Evolutionary conservation across 2,113 vertebrate species (phyloP).

Genomic region (Anhinga rufa): DNA sequence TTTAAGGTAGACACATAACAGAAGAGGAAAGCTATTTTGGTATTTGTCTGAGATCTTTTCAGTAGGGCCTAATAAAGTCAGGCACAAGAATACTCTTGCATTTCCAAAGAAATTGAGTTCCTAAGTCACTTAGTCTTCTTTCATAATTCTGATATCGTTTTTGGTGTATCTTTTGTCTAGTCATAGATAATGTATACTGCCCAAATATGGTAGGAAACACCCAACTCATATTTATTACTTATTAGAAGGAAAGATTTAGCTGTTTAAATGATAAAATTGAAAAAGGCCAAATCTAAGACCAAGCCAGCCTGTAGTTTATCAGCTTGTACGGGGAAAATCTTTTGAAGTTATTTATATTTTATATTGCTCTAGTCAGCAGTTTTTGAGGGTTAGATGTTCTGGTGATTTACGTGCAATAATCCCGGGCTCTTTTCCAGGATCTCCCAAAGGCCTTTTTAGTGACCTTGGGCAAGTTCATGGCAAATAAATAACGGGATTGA

Average conservation of each 20-base stretch:
- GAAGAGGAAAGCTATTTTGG: neutral
- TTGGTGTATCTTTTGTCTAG: neutral
- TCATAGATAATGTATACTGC: neutral
- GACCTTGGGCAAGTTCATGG: neutral
- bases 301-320: neutral
- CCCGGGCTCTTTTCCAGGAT: neutral
- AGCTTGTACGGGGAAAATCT: neutral
- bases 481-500: slow-evolving; percentile 1
- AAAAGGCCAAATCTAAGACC: neutral
- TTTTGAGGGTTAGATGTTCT: neutral
- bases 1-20: neutral
- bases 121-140: neutral
- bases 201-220: neutral
- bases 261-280: neutral
- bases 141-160: neutral
- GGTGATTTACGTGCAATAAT: neutral
- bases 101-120: neutral
- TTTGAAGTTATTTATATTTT: neutral
- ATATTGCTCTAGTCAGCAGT: neutral
- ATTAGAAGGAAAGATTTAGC: neutral
- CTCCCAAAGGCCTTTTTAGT: neutral
- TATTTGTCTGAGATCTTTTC: neutral
- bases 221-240: neutral
- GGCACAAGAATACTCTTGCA: neutral
- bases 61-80: neutral